Base-by-base conservation (phyloP, 2,113 vertebrate genomes). In the Recurvirostra avosetta region DNA sequence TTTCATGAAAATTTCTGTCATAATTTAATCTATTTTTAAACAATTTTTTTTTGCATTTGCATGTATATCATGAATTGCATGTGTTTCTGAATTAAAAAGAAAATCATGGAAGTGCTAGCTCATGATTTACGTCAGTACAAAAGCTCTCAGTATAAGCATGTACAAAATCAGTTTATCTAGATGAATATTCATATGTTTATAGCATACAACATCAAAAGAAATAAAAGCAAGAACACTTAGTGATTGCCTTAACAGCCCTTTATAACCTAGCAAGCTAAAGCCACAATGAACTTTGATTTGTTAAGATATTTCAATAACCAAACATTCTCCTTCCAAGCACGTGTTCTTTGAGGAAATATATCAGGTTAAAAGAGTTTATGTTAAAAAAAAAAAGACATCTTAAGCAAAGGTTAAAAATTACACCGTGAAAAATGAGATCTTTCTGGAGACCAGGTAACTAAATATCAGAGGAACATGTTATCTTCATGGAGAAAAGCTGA, bases 321-420 rank as follows among this genome's bases (percentile, higher is more conserved):
- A 93, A 93, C 15, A 15, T 81, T 92, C 73, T 75, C 82, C 25
- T 67, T 75, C 34, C 78, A 83, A 66, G 25, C 32, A 67, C 47
- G 23, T 71, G 43, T 58, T 71, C 62, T 78, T 90, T 70, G 68
- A 59, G 88, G 72, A 96, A 83, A 83, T 63, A 34, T 40, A 90
- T 68, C 49, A 84, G 80, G 66, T 86, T 95, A 92, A 91, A 96
- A 92, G 63, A 56, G 36, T 84, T 93, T 89, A 58, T 26, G 76
- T 56, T 82, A 72, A 91, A 65, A 90, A 45, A 45, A 45, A 45
- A 88, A 71, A 70, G 29, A 65, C 27, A 36, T 76, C 93, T 95
- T 88, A 94, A 94, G 81, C 56, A 90, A 91, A 96, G 90, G 83
- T 92, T 96, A 95, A 96, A 95, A 93, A 97, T 89, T 88, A 49